Evolutionary conservation across 2,888 invertebrate species (phyloP).

Genomic region (Hydropsyche betteni): DNA sequence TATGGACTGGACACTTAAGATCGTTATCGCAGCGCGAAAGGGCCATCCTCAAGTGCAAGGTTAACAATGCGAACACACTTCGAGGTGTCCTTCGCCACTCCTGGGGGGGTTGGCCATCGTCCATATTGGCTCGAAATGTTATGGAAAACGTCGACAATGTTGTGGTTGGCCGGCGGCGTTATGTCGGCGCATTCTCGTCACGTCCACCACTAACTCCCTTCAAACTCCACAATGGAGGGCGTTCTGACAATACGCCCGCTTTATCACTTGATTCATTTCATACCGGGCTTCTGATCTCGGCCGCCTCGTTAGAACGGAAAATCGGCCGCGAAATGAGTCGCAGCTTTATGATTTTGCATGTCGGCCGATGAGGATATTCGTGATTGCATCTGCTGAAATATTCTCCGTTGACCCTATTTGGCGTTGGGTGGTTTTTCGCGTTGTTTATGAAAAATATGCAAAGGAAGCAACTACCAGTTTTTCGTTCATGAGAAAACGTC

Average conservation of each 20-base stretch:
- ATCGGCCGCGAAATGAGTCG: background rate
- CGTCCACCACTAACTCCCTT: slow-evolving; percentile 41
- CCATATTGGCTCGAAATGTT: too few relatives aligned
- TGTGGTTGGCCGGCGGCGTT: slow-evolving; percentile 18
- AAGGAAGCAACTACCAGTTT: slow-evolving; percentile 12
- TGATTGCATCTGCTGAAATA: background rate
- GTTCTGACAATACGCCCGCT: slow-evolving; percentile 47
- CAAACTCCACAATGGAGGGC: slow-evolving; percentile 46
- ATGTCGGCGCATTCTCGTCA: slow-evolving; percentile 37
- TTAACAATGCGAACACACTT: background rate
- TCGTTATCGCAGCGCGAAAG: slow-evolving; percentile 22
- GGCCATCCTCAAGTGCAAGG: slow-evolving; percentile 18
- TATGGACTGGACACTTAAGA: slow-evolving; percentile 26
- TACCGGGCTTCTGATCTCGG: slow-evolving; percentile 39
- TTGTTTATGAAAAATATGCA: background rate
- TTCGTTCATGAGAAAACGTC: slow-evolving; percentile 2
- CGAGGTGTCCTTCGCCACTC: too few relatives aligned
- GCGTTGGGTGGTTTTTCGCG: slow-evolving; percentile 1
- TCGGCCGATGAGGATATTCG: too few relatives aligned
- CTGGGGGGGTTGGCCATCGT: too few relatives aligned
- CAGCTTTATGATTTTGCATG: too few relatives aligned
- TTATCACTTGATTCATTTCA: slow-evolving; percentile 50
- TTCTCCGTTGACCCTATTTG: background rate
- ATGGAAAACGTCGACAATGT: too few relatives aligned
- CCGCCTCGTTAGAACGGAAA: slow-evolving; percentile 37